Evolutionary conservation across 2,888 invertebrate genomes (phyloP), one percentile per base, ranked within the genome.

Genomic region (Copidosoma aretas): DNA sequence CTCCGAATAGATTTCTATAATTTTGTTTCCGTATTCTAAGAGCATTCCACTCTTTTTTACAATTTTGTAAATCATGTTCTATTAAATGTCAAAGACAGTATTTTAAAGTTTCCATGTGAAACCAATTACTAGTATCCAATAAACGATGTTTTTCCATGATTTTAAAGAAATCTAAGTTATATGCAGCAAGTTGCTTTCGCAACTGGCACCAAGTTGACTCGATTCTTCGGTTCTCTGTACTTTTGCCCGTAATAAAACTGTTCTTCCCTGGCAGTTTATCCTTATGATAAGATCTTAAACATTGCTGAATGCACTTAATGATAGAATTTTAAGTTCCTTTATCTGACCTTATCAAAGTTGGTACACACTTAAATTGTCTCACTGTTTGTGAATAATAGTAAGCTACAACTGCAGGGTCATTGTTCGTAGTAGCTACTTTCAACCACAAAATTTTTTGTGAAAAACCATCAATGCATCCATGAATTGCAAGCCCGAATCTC

Each of bases 111-210:
- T 68, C 66, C 15, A 59, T 56, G 15, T 68, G 68, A 10, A 71
- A 17, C 12, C 21, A 15, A 53, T 66, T 63, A 25, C 41, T 49
- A 49, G 46, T 46, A 43, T 68, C 25, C 25, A 68, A 49, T 17
- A 60, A 3, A 17, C 59, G 53, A 10, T 46, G 24, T 32, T 41
- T 41, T 21, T 68, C 53, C 68, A 71, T 68, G 12, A 46, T 25
- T 61, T 71, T 67, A 52, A 71, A 71, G 25, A 67, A 53, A n/a
- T 65, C 25, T 5, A 71, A 69, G 51, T 65, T 69, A 59, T 64
- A 71, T 24, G 61, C 69, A 14, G 21, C 53, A 43, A 68, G 24
- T 4, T 60, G 49, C 21, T 54, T 62, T 32, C 68, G 52, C 8
- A 68, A 52, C 39, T 71, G 66, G 1, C 56, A 24, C 68, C 71